A percentile compares a stretch with the other conserved stretches of the same genome.
phyloP scores from a whole-genome alignment of 2,888 invertebrate species.

The Dinocampus coccinellae region DNA sequence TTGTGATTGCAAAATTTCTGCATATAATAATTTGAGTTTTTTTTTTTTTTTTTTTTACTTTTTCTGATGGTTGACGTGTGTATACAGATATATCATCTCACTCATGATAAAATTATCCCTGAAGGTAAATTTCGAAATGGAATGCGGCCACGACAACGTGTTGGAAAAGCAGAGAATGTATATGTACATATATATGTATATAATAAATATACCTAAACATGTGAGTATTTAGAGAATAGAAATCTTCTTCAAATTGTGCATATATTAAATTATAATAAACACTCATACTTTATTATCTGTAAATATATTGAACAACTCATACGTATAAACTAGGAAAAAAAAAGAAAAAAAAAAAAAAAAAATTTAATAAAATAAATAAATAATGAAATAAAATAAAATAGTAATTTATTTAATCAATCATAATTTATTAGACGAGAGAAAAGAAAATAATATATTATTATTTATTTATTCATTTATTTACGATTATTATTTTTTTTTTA shows the following conservation, averaged over 20 bases:
- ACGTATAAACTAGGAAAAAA: background rate
- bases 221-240: constrained; percentile 16
- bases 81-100: background rate
- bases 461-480: background rate
- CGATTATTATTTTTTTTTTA: too few relatives aligned
- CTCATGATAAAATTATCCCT: constrained; percentile 8
- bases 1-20: constrained; percentile 1
- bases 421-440: background rate
- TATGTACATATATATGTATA: background rate
- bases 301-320: background rate
- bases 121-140: constrained; percentile 20
- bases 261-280: constrained; percentile 4
- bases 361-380: background rate
- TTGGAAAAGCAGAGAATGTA: constrained; percentile 23
- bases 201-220: too few relatives aligned
- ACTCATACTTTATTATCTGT: background rate
- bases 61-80: background rate
- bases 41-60: background rate
- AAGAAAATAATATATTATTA: too few relatives aligned
- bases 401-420: background rate
- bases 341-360: background rate
- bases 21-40: background rate
- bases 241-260: constrained; percentile 17
- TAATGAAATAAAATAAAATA: background rate
- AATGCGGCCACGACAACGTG: constrained; percentile 39